phyloP scores from a whole-genome alignment of 2,888 invertebrate genomes.

The Spicauda simplicius region DNA sequence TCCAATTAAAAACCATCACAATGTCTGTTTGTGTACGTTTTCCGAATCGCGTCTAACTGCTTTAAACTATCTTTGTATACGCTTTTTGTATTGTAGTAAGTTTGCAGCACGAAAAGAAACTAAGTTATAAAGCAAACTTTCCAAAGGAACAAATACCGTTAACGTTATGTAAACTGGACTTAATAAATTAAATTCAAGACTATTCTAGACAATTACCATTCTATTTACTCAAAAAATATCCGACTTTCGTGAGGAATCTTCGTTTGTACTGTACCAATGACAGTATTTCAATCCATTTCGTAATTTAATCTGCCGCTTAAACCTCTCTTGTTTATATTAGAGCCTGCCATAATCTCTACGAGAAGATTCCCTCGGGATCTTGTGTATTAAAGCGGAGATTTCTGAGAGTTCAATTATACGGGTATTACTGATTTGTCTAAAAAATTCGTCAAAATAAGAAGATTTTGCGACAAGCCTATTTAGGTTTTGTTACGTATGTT shows the following conservation, averaged over 20 bases:
- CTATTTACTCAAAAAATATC: background rate
- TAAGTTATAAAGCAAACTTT: background rate
- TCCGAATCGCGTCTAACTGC: no score
- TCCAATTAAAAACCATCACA: no score
- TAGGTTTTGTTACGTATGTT: no score
- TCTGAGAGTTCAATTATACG: constrained; percentile 24
- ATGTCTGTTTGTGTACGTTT: no score
- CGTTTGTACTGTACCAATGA: background rate
- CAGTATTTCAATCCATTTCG: constrained; percentile 19
- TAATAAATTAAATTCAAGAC: background rate
- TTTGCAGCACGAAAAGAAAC: background rate
- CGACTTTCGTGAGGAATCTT: background rate
- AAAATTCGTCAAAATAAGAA: background rate
- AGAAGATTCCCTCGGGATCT: constrained; percentile 18
- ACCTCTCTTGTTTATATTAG: constrained; percentile 21
- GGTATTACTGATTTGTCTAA: constrained; percentile 6
- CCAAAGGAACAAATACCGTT: background rate
- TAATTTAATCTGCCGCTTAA: constrained; percentile 23
- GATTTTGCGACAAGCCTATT: background rate
- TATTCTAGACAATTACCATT: background rate
- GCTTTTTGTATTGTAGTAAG: no score
- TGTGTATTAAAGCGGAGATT: constrained; percentile 18
- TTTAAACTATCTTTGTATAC: no score
- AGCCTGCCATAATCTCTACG: constrained; percentile 23
- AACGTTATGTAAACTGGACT: background rate